Base-by-base conservation (phyloP, 2,113 vertebrate species). In the Electrona antarctica region DNA sequence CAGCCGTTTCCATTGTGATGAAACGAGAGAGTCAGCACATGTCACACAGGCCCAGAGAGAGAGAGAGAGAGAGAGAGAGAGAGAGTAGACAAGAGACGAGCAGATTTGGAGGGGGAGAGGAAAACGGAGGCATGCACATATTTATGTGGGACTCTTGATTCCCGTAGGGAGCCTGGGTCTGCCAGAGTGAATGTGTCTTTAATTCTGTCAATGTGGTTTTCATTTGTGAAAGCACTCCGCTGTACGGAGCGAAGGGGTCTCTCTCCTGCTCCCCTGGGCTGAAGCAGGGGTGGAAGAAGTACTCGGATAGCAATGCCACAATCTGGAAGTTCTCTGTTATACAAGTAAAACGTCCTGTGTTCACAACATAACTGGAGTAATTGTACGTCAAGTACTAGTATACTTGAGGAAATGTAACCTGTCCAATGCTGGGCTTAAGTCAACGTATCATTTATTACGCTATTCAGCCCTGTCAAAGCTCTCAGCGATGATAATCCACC, bases 21-120 rank as follows among this genome's bases (percentile, higher is more conserved):
- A 13, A 82, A 62, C 0, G 3, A n/a, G 8, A 33, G 64, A 85
- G 81, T 89, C 85, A 86, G 86, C 85, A 88, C 77, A 87, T 85
- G 84, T 74, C 76, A 77, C 65, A 61, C 73, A 60, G 61, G 69
- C 83, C 76, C 69, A 82, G 73, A 63, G 70, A 54, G 54, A 58
- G 7, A 67, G 81, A 77, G 68, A 48, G 54, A 59, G 55, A 6
- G 58, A 59, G 10, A 8, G 57, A n/a, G 9, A 41, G 29, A 41
- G 21, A 61, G 67, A 46, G 33, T 21, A 21, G 21, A 21, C 21
- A 2, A 46, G 29, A 61, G 15, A 9, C 5, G 50, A 8, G 55
- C 2, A 7, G 60, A 46, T 2, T 5, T 21, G 3, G 33, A 46
- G 33, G 46, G 47, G 56, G 57, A 56, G 69, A 54, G 45, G 33